phyloP scores from a whole-genome alignment of 2,113 vertebrate genomes.

The Tachysurus vachellii region DNA sequence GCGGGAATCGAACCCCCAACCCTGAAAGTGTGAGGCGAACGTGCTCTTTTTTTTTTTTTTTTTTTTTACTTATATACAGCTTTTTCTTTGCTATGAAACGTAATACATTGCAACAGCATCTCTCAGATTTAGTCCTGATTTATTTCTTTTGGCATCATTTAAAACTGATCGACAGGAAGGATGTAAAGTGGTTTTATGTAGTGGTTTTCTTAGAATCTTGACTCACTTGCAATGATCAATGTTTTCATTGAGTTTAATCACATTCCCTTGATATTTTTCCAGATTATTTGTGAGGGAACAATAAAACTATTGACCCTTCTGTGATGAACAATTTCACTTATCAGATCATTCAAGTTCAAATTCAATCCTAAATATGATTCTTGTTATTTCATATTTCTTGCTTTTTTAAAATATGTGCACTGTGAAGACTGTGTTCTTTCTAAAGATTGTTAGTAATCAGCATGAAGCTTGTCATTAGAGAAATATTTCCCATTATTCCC shows the following conservation, averaged over 20 bases:
- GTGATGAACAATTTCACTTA: background rate
- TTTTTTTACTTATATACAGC: background rate
- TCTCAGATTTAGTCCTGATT: background rate
- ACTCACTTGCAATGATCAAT: background rate
- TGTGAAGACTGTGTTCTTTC: background rate
- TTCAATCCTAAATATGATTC: background rate
- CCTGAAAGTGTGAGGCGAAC: too few species aligned
- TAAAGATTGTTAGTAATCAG: slow-evolving; percentile 20
- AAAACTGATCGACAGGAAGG: background rate
- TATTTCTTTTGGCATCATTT: background rate
- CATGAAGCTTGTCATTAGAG: slow-evolving; percentile 33
- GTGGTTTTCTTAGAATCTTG: background rate
- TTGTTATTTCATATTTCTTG: slow-evolving; percentile 10
- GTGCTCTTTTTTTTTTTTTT: too few species aligned
- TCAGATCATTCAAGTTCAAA: background rate
- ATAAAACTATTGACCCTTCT: background rate
- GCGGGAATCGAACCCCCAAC: too few species aligned
- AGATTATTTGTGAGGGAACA: background rate
- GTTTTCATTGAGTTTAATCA: background rate
- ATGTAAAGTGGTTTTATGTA: background rate
- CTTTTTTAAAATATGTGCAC: background rate
- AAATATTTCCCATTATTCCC: slow-evolving; percentile 31
- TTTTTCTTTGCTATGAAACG: background rate
- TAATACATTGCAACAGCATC: background rate
- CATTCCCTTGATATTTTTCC: background rate